Base-by-base conservation (phyloP, 1,140 invertebrate species). In the Tetragonula clypearis region DNA sequence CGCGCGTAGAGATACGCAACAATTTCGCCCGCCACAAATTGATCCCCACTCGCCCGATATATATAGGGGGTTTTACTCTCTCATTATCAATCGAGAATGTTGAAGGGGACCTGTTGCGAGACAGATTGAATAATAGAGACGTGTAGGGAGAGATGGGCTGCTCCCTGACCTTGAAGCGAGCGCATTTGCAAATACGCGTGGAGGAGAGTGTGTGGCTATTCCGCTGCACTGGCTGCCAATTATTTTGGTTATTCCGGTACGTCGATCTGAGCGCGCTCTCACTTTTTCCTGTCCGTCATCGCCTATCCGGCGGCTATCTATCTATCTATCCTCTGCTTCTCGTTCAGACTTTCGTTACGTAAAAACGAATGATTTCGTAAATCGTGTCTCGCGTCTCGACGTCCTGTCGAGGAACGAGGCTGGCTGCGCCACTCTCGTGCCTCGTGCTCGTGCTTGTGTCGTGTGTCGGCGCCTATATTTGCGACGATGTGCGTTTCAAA, bases 231-330 rank as follows among this genome's bases (percentile, higher is more conserved):
- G 65, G 58, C 85, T 92, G 92, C 91, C 92, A 92, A 92, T 92
- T 91, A 92, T 90, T 91, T 88, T 80, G 84, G 91, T 92, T 92
- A 91, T 92, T 92, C 90, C 88, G 81, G 86, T 88, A 80, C 87
- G 82, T 86, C 79, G 71, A 72, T 62, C 62, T 84, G 83, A 82
- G 84, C 89, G 84, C 89, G 89, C 60, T 87, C 87, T 83, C 75
- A 69, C 79, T 85, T 71, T 87, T 85, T 69, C 76, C 71, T 26
- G 69, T 90, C 89, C 84, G 79, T 85, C 86, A 86, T 72, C 71
- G 11, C 53, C 21, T 14, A 14, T 49, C 9, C 58, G 69, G 17
- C 30, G 30, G 30, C 30, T 30, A 30, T 30, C 62, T 41, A 73
- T 77, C 30, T 30, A 30, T 30, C 62, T 41, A 73, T 77, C 62